Base-by-base conservation (phyloP, 2,888 invertebrate species). In the Pantelozetes paolii region DNA sequence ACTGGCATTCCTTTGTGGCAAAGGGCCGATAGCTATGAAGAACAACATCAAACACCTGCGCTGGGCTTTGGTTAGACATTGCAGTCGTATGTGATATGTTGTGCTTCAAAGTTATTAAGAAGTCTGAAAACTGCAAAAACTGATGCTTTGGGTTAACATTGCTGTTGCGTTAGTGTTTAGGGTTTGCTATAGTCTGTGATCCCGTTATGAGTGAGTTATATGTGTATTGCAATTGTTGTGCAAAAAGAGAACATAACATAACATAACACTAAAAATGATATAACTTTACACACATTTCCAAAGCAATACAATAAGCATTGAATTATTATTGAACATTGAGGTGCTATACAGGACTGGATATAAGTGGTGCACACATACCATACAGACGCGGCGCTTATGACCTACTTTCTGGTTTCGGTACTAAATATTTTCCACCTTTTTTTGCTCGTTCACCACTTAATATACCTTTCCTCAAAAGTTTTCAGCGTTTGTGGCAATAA, bases 241-340 rank as follows among this genome's bases (percentile, higher is more conserved):
- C 23, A 62, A 28, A 30, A 67, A 36, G 40, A 67, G 36, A 67
- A 67, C 67, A 67, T 36, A n/a, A 67, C 36, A 54, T 54, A 54
- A 54, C 20, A 54, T 45, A 13, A 6, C 9, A 50, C 20, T 13
- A 54, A 23, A 54, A 26, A 54, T 26, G 26, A 23, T 54, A 20
- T 54, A 54, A 23, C 3, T 23, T 6, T 54, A 26, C 28, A 62
- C 20, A 62, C 62, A 62, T 62, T 32, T 15, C 62, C 11, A n/a
- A n/a, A n/a, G n/a, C n/a, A 62, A 62, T 62, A 62, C 62, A 62
- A 62, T 62, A 36, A 62, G 62, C 62, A 62, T 32, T 62, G n/a
- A 62, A 36, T 67, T 67, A 67, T 67, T 67, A 67, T 13, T 59
- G n/a, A n/a, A n/a, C n/a, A n/a, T 59, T 59, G 67, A 67, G 67